These are phyloP conservation scores for Microhierax caerulescens DNA, from an alignment of 2,797 vertebrate species.

Conservation along the genomic window DNA sequence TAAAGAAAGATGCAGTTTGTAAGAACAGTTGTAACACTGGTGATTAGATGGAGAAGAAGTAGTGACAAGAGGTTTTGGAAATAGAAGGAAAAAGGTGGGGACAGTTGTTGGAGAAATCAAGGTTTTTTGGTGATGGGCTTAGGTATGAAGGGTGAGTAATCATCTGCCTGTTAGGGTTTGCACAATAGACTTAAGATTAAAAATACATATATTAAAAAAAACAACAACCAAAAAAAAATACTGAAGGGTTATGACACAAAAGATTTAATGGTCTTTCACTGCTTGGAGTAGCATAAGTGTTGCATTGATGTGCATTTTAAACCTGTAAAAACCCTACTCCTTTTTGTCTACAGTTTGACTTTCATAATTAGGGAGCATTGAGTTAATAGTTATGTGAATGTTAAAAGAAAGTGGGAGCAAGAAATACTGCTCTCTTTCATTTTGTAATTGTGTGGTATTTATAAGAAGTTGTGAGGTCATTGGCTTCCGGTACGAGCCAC, in stretches of 20 bases:
- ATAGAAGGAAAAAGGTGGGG: background rate
- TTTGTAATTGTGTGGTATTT: constrained; percentile 31
- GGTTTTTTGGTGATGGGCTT: background rate
- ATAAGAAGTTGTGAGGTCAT: constrained; percentile 55
- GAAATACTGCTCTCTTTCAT: background rate
- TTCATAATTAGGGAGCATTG: background rate
- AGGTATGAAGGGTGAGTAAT: background rate
- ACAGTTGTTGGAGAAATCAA: background rate
- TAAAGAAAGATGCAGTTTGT: rapidly evolving
- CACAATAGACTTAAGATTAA: background rate
- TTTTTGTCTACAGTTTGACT: background rate
- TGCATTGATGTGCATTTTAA: background rate
- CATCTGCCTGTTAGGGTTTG: background rate
- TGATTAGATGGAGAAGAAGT: background rate
- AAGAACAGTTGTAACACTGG: background rate
- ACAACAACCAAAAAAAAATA: background rate
- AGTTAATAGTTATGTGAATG: background rate
- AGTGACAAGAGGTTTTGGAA: background rate
- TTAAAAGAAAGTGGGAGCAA: background rate
- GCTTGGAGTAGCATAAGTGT: background rate
- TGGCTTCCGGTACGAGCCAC: constrained; percentile 39
- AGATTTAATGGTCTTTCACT: background rate
- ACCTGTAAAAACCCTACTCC: background rate
- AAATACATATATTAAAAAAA: background rate
- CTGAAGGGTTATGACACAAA: background rate